Evolutionary conservation across 2,113 vertebrate genomes (phyloP).

Genomic region (Nestor notabilis): DNA sequence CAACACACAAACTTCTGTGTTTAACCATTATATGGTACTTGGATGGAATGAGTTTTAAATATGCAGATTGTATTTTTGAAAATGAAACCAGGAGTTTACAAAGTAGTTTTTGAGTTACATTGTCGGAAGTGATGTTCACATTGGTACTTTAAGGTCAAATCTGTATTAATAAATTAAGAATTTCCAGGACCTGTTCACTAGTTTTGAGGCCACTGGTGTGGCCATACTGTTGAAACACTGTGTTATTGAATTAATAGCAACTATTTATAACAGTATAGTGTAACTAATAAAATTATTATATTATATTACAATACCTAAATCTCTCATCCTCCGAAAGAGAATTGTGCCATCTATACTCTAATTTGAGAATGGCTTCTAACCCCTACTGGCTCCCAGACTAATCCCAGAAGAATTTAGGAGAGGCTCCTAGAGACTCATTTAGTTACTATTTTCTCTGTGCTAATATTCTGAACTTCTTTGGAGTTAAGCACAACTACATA

Average conservation of each 20-base stretch:
- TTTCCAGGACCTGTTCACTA: background rate
- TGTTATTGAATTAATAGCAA: background rate
- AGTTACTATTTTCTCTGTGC: background rate
- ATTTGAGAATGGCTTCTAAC: background rate
- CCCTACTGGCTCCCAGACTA: background rate
- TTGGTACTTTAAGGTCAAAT: background rate
- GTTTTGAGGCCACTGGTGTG: background rate
- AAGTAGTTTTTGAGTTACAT: background rate
- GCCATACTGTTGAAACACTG: background rate
- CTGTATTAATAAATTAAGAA: background rate
- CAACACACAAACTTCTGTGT: background rate
- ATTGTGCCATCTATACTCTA: background rate
- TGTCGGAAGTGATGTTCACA: background rate
- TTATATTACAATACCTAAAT: background rate
- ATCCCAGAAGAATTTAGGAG: background rate
- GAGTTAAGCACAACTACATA: background rate
- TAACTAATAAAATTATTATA: background rate
- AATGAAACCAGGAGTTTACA: background rate
- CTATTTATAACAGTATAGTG: background rate
- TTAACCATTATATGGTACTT: background rate
- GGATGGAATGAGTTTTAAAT: background rate
- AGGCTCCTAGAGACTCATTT: background rate
- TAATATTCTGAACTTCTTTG: background rate
- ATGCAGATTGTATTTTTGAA: background rate
- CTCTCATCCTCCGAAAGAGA: background rate